phyloP scores from a whole-genome alignment of 2,797 vertebrate genomes.

The Lagorchestes hirsutus region DNA sequence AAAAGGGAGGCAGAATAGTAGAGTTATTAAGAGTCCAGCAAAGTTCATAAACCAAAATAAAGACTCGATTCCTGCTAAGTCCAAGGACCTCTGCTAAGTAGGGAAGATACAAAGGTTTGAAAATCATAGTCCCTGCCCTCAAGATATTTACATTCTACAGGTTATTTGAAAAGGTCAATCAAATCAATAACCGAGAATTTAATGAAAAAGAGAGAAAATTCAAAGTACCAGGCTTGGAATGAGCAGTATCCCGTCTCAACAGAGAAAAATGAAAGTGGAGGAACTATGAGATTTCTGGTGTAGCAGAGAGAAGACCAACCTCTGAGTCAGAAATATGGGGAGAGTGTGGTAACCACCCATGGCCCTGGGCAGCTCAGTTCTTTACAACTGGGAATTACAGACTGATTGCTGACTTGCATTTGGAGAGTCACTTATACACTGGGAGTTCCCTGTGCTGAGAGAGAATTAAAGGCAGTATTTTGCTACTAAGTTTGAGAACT shows the following conservation, averaged over 20 bases:
- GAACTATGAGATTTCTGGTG: not conserved
- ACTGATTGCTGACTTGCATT: no score
- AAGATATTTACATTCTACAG: not conserved
- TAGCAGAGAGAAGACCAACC: not conserved
- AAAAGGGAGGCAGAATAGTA: not conserved
- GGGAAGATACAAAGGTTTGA: not conserved
- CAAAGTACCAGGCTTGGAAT: not conserved
- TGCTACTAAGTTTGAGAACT: not conserved
- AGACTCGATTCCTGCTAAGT: not conserved
- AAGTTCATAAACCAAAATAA: not conserved
- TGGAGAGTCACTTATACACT: not conserved
- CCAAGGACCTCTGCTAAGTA: not conserved
- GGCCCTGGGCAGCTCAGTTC: not conserved
- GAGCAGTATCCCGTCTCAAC: not conserved
- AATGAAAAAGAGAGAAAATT: not conserved
- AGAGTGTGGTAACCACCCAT: no score
- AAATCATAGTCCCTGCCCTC: not conserved
- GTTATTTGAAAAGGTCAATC: not conserved
- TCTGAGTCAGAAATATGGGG: not conserved
- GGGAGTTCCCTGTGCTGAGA: not conserved
- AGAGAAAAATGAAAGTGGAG: not conserved
- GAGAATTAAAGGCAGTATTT: not conserved
- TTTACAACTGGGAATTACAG: no score
- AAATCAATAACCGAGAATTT: not conserved
- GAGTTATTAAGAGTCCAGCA: not conserved